Evolutionary conservation across 2,888 invertebrate species (phyloP).

Genomic region (Hemaris fuciformis): DNA sequence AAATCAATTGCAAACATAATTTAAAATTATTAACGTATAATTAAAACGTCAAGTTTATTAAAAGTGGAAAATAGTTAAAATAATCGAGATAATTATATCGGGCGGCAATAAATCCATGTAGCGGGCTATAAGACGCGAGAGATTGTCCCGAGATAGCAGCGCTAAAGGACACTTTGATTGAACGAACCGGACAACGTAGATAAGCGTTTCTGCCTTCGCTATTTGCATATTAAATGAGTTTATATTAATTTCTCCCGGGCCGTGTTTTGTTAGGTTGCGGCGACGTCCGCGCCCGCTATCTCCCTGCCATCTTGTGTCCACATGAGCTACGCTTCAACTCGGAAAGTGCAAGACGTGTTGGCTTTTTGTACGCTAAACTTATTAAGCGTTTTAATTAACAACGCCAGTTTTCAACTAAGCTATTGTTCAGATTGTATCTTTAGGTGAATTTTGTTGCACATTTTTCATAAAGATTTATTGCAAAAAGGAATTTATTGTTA

Average conservation of each 20-base stretch:
- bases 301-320: not conserved
- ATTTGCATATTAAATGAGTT: conserved; percentile 78
- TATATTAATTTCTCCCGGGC: conserved; percentile 70
- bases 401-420: not conserved
- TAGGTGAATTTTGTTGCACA: too few species aligned
- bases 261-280: conserved; percentile 20
- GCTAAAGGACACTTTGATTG: conserved; percentile 78
- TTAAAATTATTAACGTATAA: not conserved
- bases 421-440: not conserved
- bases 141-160: conserved; percentile 64
- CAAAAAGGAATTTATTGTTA: too few species aligned
- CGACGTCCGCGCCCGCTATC: not conserved
- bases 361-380: not conserved
- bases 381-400: not conserved
- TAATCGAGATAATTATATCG: conserved; percentile 49
- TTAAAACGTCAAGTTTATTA: conserved; percentile 13
- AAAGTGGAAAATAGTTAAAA: conserved; percentile 16
- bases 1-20: not conserved
- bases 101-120: conserved; percentile 62
- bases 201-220: conserved; percentile 58
- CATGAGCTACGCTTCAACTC: conserved; percentile 1
- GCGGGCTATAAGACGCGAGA: conserved; percentile 61
- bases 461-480: too few species aligned
- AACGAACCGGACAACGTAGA: conserved; percentile 73
- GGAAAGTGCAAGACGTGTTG: not conserved